Conservation (phyloP, 2,888 invertebrate genomes). For the Gryllus longicercus region DNA sequence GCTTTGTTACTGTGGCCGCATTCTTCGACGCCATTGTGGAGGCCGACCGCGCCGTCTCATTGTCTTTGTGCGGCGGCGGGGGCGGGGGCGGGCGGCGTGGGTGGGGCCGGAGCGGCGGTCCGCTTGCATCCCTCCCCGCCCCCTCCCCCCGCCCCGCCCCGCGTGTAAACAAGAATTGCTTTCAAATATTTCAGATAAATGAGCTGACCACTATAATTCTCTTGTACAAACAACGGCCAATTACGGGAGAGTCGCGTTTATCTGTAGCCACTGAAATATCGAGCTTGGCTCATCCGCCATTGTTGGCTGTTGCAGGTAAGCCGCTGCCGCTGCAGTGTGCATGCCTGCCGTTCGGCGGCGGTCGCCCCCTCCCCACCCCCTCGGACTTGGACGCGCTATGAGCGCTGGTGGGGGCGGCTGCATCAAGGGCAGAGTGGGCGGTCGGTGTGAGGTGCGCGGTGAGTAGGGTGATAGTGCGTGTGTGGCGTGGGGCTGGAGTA, state of each 20-base stretch:
- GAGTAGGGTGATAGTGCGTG: no score
- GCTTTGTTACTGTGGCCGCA: neutral
- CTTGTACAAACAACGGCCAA: conserved; percentile 10
- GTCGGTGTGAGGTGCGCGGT: no score
- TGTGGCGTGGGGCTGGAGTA: no score
- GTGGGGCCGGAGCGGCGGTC: no score
- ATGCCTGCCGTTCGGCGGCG: neutral
- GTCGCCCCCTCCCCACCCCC: neutral
- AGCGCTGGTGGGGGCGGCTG: no score
- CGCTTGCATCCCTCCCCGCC: neutral
- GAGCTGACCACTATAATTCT: conserved; percentile 17
- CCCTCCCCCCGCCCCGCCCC: neutral
- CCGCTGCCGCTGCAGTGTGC: neutral
- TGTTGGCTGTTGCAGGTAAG: conserved; percentile 1
- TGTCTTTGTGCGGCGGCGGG: neutral
- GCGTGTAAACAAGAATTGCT: neutral
- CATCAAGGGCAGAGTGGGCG: no score
- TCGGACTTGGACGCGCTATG: no score
- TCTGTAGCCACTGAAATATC: conserved; percentile 11
- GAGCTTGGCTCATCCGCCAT: neutral
- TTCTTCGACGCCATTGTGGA: neutral
- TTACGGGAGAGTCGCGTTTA: conserved; percentile 9
- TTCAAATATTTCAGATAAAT: conserved; percentile 8
- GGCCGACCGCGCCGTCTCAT: neutral
- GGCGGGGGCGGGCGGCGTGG: neutral